Evolutionary conservation across 2,797 vertebrate genomes (phyloP).

Genomic region (Glyptemys insculpta): DNA sequence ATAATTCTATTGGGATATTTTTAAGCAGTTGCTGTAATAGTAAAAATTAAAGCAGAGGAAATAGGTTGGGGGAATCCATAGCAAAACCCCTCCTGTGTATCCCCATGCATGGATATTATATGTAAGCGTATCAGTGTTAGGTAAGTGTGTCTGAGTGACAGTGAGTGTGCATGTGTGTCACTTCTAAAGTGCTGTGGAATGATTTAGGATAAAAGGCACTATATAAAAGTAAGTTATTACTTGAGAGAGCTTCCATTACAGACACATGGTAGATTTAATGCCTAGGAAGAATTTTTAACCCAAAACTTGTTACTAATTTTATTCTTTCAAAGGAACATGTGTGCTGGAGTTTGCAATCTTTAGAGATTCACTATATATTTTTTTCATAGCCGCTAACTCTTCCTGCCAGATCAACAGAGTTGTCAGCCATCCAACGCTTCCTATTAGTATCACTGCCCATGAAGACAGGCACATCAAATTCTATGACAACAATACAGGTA

Average conservation of each 20-base stretch:
- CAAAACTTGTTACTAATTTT: not conserved
- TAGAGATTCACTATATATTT: slow-evolving; percentile 4
- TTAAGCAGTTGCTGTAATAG: not conserved
- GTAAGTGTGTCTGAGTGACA: not conserved
- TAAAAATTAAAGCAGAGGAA: not conserved
- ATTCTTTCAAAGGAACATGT: not conserved
- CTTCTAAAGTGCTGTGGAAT: slow-evolving; percentile 18
- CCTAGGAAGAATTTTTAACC: not conserved
- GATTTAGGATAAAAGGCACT: not conserved
- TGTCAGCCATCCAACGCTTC: slow-evolving; percentile 97
- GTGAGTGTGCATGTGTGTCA: not conserved
- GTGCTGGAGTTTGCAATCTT: not conserved
- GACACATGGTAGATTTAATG: not conserved
- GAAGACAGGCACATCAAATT: slow-evolving; percentile 98
- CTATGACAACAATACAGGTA: slow-evolving; percentile 96
- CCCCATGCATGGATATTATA: not conserved
- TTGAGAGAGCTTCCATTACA: not conserved
- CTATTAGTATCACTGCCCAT: slow-evolving; percentile 96
- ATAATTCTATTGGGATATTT: not conserved
- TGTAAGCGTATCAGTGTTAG: rapidly evolving
- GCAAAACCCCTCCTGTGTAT: not conserved
- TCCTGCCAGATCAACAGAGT: slow-evolving; percentile 96
- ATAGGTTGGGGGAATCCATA: not conserved
- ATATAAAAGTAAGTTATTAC: not conserved
- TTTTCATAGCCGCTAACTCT: slow-evolving; percentile 77